phyloP scores from a whole-genome alignment of 2,797 vertebrate genomes.

The Clarias fuscus region DNA sequence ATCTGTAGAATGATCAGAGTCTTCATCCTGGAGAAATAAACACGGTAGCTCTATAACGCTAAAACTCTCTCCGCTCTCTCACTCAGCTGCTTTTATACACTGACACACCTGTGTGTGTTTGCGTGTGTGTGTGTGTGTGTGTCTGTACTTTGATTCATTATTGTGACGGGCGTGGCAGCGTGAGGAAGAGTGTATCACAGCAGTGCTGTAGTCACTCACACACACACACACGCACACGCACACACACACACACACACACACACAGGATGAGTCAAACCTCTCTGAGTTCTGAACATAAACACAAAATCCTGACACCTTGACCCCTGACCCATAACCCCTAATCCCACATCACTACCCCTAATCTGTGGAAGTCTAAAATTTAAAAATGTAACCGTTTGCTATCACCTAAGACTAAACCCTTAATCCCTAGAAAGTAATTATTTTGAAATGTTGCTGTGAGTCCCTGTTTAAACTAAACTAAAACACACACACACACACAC shows the following conservation, averaged over 20 bases:
- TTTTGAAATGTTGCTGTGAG: no score
- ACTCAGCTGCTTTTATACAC: slow-evolving; percentile 58
- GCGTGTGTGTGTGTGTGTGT: slow-evolving; percentile 67
- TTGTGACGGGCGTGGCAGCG: slow-evolving; percentile 70
- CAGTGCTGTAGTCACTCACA: background rate
- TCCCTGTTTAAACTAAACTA: no score
- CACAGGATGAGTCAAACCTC: background rate
- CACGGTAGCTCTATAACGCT: background rate
- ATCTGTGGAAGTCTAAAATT: background rate
- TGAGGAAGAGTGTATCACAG: slow-evolving; percentile 78
- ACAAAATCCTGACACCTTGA: background rate
- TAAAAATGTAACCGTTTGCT: no score
- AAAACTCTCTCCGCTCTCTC: background rate
- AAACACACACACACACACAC: background rate
- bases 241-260: slow-evolving; percentile 6
- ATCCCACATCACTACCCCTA: background rate
- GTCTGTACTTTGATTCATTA: slow-evolving; percentile 59
- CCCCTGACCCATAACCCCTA: background rate
- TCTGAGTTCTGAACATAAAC: background rate
- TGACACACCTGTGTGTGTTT: slow-evolving; percentile 80
- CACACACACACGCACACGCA: background rate
- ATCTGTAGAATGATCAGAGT: slow-evolving; percentile 65
- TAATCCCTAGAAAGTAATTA: background rate
- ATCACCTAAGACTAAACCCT: background rate
- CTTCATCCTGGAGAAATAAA: slow-evolving; percentile 42